phyloP scores from a whole-genome alignment of 2,113 vertebrate species.

The Mohoua ochrocephala region DNA sequence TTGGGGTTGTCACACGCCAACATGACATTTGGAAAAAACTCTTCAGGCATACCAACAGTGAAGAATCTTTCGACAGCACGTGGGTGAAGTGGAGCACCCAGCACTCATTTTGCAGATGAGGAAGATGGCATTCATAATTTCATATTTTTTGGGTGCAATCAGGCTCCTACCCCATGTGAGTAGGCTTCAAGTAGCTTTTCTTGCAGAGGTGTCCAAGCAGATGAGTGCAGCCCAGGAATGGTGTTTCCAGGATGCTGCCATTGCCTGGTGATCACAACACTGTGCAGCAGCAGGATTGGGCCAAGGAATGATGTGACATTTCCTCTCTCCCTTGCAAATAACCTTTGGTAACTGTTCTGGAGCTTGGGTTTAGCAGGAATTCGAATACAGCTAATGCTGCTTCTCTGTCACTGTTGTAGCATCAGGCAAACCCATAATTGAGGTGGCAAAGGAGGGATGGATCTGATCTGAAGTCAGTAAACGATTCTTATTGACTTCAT shows the following conservation, averaged over 20 bases:
- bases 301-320: fast-evolving
- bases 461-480: not conserved
- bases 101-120: not conserved
- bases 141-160: not conserved
- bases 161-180: not conserved
- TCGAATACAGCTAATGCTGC: not conserved
- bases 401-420: not conserved
- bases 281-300: not conserved
- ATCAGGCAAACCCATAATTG: not conserved
- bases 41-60: not conserved
- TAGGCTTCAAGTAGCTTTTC: not conserved
- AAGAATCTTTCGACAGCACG: not conserved
- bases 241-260: not conserved
- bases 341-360: not conserved
- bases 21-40: not conserved
- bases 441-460: not conserved
- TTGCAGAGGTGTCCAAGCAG: not conserved
- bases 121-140: not conserved
- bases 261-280: not conserved
- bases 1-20: not conserved
- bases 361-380: not conserved
- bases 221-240: not conserved
- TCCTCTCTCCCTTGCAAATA: not conserved
- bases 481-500: not conserved
- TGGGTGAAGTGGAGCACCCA: not conserved